phyloP scores from a whole-genome alignment of 1,140 invertebrate genomes.

The Mizuhopecten yessoensis region DNA sequence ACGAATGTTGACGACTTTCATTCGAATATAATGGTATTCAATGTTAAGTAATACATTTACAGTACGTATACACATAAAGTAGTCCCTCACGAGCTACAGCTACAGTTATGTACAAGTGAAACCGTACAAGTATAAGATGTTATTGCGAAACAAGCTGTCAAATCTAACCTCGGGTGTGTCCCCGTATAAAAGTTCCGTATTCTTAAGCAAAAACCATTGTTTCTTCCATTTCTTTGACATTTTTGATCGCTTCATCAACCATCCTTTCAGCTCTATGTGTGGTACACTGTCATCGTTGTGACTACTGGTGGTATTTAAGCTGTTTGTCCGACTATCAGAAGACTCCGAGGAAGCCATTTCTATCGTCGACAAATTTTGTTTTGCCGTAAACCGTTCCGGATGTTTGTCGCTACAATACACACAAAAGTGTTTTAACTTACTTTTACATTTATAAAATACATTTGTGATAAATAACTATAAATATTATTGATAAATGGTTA shows the following conservation, averaged over 20 bases:
- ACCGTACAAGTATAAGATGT: too few relatives aligned
- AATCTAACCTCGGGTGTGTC: slow-evolving; percentile 75
- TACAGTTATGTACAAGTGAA: too few relatives aligned
- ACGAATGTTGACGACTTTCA: too few relatives aligned
- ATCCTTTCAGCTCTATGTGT: slow-evolving; percentile 77
- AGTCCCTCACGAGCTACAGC: too few relatives aligned
- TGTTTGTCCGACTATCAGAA: slow-evolving; percentile 77
- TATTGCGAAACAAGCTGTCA: slow-evolving; percentile 48
- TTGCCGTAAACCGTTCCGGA: slow-evolving; percentile 56
- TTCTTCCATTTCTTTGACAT: slow-evolving; percentile 78
- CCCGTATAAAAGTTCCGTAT: slow-evolving; percentile 79
- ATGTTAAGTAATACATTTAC: too few relatives aligned
- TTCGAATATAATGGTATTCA: too few relatives aligned
- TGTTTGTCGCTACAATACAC: neutral
- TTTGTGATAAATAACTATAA: neutral
- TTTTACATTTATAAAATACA: neutral
- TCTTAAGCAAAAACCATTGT: slow-evolving; percentile 80
- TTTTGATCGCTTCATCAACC: slow-evolving; percentile 78
- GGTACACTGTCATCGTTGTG: slow-evolving; percentile 73
- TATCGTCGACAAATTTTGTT: slow-evolving; percentile 58
- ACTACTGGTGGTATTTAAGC: slow-evolving; percentile 74
- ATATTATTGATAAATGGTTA: neutral
- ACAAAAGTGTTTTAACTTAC: neutral
- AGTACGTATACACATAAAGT: too few relatives aligned
- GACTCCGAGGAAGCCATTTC: slow-evolving; percentile 78